Base-by-base conservation (phyloP, 2,113 vertebrate genomes). In the Chionomys nivalis region DNA sequence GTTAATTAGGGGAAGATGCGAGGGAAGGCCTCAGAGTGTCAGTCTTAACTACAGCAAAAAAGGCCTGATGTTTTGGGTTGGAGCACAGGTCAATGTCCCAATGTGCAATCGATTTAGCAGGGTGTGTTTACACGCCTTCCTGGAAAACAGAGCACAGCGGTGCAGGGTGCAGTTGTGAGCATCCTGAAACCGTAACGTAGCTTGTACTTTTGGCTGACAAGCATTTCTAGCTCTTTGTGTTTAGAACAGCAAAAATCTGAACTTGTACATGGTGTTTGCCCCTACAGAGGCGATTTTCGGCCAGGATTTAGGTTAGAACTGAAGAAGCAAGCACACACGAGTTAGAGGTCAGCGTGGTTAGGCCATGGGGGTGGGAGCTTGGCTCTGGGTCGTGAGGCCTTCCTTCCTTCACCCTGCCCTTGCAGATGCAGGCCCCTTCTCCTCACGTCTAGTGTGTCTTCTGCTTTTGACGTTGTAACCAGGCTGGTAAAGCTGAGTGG, bases 51-150 rank as follows among this genome's bases (percentile, higher is more conserved):
- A 93, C 5, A 58, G 90, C 78, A 91, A 82, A 63, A 52, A 52
- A 63, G 87, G 49, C 26, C 52, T 5, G 21, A 52, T 49, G 47
- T 70, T 93, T 68, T 78, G 75, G 91, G 17, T 12, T 26, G 49
- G 39, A 68, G 28, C 55, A 39, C 0, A 14, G 75, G 8, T 16
- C 73, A 52, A 42, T 49, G 44, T 65, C 44, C 26, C 47, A 77
- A 47, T 76, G 70, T 39, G 58, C 86, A 88, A 52, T 55, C 85
- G 16, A 73, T 26, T 33, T 24, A 47, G 42, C 36, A n/a, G 68
- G 68, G 42, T 88, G n/a, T 93, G 58, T 89, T 94, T 77, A 66
- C 21, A 31, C 6, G 13, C 31, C 58, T 97, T 90, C 88, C 23
- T 47, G 65, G 89, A 92, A 89, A 83, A 75, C 5, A 31, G 36